These are phyloP conservation scores for Cotesia chilonis DNA, from an alignment of 1,140 invertebrate genomes.

Conservation along the genomic window DNA sequence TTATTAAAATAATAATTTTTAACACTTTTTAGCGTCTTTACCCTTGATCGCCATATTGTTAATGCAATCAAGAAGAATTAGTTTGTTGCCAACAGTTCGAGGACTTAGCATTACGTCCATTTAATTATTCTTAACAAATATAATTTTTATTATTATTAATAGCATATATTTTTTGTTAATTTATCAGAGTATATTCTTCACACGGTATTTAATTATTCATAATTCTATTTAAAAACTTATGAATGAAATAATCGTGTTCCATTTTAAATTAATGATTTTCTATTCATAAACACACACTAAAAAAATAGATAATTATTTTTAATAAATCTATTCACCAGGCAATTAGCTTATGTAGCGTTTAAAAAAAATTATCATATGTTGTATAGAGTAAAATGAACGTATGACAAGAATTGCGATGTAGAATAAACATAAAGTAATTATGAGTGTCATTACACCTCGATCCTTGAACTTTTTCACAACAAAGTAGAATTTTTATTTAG, in stretches of 20 bases:
- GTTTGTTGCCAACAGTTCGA: constrained; percentile 23
- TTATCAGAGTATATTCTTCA: too few species aligned
- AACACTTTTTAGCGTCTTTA: background rate
- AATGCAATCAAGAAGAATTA: constrained; percentile 32
- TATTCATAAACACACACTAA: background rate
- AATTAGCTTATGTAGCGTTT: background rate
- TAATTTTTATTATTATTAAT: constrained; percentile 1
- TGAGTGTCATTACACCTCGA: constrained; percentile 11
- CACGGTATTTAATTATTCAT: background rate
- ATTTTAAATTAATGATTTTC: background rate
- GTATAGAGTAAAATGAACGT: constrained; percentile 4
- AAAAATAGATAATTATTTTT: background rate
- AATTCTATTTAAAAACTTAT: background rate
- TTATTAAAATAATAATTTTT: too few species aligned
- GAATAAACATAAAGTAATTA: constrained; percentile 25
- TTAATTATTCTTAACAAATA: constrained; percentile 1
- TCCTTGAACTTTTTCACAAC: constrained; percentile 29
- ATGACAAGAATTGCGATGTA: background rate
- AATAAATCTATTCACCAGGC: too few species aligned
- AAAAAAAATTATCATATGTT: background rate
- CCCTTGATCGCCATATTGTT: constrained; percentile 31
- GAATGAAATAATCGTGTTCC: constrained; percentile 1
- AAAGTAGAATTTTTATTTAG: background rate
- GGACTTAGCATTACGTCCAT: constrained; percentile 11
- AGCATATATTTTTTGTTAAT: too few species aligned